Conservation (phyloP, 2,797 vertebrate species). For the Muscicapa striata region DNA sequence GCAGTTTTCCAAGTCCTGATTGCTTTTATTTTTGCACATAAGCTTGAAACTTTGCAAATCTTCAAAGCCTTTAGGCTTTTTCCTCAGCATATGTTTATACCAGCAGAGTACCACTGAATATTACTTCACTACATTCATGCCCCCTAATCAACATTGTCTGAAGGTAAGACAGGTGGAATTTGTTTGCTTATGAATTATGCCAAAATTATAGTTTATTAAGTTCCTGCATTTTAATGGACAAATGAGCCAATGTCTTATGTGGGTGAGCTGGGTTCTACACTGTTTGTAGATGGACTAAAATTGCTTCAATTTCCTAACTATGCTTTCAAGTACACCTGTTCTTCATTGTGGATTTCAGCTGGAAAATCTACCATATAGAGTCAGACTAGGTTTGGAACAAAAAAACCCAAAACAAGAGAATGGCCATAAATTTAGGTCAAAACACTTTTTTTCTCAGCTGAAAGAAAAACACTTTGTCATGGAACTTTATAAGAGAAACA, state of each 20-base stretch:
- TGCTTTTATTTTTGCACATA: neutral
- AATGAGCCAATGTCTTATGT: neutral
- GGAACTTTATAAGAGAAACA: neutral
- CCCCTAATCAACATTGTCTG: constrained; percentile 20
- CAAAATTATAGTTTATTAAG: constrained; percentile 55
- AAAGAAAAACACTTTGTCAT: neutral
- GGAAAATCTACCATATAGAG: constrained; percentile 47
- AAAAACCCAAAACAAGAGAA: neutral
- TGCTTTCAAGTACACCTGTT: constrained; percentile 51
- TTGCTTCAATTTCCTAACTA: neutral
- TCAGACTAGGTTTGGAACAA: neutral
- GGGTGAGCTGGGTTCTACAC: neutral
- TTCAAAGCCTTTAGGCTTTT: constrained; percentile 28
- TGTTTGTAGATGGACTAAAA: neutral
- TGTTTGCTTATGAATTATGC: constrained; percentile 54
- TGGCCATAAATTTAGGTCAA: constrained; percentile 4
- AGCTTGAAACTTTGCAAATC: neutral
- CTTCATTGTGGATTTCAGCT: constrained; percentile 43
- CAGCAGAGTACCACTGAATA: neutral
- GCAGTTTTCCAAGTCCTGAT: neutral
- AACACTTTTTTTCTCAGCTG: neutral
- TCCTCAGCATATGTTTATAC: constrained; percentile 24
- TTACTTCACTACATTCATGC: constrained; percentile 11
- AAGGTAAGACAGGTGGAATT: constrained; percentile 54
- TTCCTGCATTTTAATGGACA: constrained; percentile 23